phyloP scores from a whole-genome alignment of 1,140 invertebrate species.

The Pentalonia nigronervosa region DNA sequence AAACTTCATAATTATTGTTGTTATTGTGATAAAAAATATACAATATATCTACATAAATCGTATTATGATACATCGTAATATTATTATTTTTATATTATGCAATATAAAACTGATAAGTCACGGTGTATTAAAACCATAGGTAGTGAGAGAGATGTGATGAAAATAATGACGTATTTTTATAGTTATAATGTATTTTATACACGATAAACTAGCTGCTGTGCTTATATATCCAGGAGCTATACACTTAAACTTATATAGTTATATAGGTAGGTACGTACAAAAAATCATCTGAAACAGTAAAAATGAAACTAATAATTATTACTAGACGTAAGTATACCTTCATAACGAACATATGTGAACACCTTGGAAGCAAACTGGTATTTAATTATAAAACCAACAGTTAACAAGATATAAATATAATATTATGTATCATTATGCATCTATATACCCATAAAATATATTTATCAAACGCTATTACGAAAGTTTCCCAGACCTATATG shows the following conservation, averaged over 20 bases:
- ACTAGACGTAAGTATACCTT: background rate
- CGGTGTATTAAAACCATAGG: background rate
- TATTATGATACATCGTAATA: background rate
- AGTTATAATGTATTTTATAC: background rate
- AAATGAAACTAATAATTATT: background rate
- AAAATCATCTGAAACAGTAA: background rate
- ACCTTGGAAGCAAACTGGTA: slow-evolving; percentile 7
- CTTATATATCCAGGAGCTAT: too few species aligned
- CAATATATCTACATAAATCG: background rate
- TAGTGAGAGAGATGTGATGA: background rate
- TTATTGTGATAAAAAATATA: background rate
- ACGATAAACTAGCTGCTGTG: too few species aligned
- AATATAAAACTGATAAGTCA: background rate
- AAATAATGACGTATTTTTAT: background rate
- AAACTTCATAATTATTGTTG: background rate
- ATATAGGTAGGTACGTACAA: background rate
- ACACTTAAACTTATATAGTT: background rate
- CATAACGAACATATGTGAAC: background rate
- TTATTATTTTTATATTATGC: background rate
- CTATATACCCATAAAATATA: background rate
- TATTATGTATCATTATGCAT: background rate
- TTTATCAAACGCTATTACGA: too few species aligned
- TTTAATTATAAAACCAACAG: background rate
- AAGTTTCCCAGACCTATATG: too few species aligned
- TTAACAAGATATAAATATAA: background rate